Percentiles rank a stretch among this genome's conserved stretches.
Evolutionary conservation across 2,888 invertebrate genomes (phyloP).

Genomic region (Agrypnus murinus): DNA sequence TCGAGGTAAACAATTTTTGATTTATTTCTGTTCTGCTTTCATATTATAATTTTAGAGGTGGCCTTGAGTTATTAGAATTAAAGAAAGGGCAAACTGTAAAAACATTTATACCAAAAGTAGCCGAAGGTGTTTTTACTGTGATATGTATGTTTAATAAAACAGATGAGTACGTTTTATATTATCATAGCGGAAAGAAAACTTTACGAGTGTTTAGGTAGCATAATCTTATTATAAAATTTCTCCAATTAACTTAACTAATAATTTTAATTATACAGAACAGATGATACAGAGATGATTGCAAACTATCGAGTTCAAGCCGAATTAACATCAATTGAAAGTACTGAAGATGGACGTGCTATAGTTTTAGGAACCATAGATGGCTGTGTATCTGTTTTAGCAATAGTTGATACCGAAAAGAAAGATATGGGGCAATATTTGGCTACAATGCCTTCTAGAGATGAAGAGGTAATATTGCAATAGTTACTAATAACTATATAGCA

Average conservation of each 20-base stretch:
- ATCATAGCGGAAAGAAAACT: conserved; percentile 96
- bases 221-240: background rate
- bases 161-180: conserved; percentile 96
- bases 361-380: conserved; percentile 95
- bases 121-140: conserved; percentile 97
- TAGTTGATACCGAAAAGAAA: conserved; percentile 79
- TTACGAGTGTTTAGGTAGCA: conserved; percentile 89
- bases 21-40: conserved; percentile 1
- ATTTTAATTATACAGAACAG: conserved; percentile 75
- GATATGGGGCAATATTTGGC: conserved; percentile 79
- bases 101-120: conserved; percentile 94
- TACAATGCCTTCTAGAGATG: conserved; percentile 82
- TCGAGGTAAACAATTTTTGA: conserved; percentile 72
- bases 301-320: conserved; percentile 95
- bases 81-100: conserved; percentile 91
- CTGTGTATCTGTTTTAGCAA: conserved; percentile 91
- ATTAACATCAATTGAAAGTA: conserved; percentile 89
- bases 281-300: conserved; percentile 93
- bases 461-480: conserved; percentile 72
- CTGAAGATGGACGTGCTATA: conserved; percentile 86
- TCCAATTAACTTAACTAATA: conserved; percentile 9
- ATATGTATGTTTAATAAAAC: conserved; percentile 95
- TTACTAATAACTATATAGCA: too few relatives aligned
- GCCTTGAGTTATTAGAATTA: conserved; percentile 93
- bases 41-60: conserved; percentile 89